Evolutionary conservation across 2,797 vertebrate species (phyloP).

Genomic region (Cossypha dichroa): DNA sequence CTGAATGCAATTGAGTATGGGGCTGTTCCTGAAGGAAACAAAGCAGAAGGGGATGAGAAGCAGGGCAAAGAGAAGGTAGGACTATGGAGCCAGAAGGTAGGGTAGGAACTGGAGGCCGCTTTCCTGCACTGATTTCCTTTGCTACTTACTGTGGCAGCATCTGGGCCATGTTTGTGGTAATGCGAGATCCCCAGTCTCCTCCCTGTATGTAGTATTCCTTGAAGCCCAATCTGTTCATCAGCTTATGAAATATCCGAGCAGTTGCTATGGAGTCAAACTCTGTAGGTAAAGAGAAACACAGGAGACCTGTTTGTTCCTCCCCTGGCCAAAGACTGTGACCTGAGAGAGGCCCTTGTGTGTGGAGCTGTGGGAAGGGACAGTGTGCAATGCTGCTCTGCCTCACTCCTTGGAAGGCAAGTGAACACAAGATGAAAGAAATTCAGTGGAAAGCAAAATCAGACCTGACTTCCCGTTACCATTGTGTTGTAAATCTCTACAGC

Average conservation of each 20-base stretch:
- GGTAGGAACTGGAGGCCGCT: not conserved
- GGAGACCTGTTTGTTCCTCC: not conserved
- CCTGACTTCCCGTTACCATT: not conserved
- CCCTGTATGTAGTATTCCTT: constrained; percentile 87
- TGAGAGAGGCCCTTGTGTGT: accelerated
- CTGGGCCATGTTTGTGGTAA: constrained; percentile 86
- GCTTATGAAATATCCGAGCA: constrained; percentile 85
- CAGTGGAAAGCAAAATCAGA: not conserved
- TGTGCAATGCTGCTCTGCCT: not conserved
- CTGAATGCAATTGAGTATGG: not conserved
- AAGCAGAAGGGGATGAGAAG: not conserved
- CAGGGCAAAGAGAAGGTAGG: not conserved
- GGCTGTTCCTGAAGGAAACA: not conserved
- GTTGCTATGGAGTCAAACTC: constrained; percentile 81
- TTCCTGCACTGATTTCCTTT: not conserved
- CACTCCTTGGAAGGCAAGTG: not conserved
- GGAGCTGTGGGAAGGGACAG: not conserved
- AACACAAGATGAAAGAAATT: not conserved
- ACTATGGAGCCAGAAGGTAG: not conserved
- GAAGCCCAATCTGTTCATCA: constrained; percentile 89
- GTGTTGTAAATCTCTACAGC: not conserved
- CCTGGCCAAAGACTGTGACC: not conserved
- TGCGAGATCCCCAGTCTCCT: constrained; percentile 86
- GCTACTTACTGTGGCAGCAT: constrained; percentile 88
- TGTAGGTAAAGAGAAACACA: constrained; percentile 41